Evolutionary conservation across 2,888 invertebrate species (phyloP).

Genomic region (Orthonychiurus folsomi): DNA sequence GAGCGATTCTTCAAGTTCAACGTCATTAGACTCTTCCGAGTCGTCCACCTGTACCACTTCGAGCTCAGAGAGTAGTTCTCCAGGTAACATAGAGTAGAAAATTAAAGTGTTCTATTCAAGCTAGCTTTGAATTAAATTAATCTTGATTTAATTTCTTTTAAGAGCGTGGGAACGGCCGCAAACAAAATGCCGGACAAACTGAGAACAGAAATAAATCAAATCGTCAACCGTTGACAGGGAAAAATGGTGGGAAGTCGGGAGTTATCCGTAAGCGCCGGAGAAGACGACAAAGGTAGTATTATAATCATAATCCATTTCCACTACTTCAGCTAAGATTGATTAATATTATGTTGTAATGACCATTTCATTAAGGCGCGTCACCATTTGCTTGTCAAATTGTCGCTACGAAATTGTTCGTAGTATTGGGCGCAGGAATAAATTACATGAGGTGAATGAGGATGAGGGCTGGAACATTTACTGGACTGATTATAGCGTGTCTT

Average conservation of each 20-base stretch:
- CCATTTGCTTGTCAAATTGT: slow-evolving; percentile 61
- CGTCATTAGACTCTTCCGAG: background rate
- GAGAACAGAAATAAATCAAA: background rate
- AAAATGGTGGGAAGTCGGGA: background rate
- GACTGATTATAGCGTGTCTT: slow-evolving; percentile 78
- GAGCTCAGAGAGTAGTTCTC: too few species aligned
- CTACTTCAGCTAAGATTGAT: background rate
- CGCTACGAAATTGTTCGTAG: slow-evolving; percentile 65
- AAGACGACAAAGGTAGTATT: background rate
- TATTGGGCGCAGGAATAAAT: slow-evolving; percentile 60
- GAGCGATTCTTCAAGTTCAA: background rate
- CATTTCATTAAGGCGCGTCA: slow-evolving; percentile 14
- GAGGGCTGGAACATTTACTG: slow-evolving; percentile 85
- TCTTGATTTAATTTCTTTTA: background rate
- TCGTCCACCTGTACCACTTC: background rate
- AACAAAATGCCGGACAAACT: background rate
- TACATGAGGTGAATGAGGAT: slow-evolving; percentile 66
- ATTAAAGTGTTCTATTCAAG: background rate
- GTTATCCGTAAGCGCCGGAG: background rate
- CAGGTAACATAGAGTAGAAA: too few species aligned
- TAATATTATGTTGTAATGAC: slow-evolving; percentile 2
- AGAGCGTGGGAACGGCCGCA: background rate
- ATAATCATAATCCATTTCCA: background rate
- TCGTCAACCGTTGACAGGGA: background rate
- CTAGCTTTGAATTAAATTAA: background rate